Evolutionary conservation across 2,888 invertebrate genomes (phyloP), one percentile per base, ranked within the genome.

Genomic region (Drosophila prolongata): DNA sequence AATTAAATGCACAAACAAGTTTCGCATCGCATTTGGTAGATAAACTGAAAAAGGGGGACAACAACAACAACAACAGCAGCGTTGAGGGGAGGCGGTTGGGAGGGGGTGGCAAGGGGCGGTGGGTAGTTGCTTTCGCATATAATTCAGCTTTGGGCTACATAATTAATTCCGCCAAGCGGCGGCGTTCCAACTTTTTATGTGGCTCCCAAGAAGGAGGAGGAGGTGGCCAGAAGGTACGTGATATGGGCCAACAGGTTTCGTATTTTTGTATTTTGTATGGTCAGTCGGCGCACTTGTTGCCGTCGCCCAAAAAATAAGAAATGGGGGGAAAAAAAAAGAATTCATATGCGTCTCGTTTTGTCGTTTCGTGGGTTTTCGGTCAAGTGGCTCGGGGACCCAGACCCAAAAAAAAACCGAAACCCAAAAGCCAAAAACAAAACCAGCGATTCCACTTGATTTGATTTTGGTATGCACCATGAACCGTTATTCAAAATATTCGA

Each of bases 111-210:
- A 59, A 35, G 47, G 34, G 56, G 70, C 30, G 60, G 57, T 62
- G 55, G 57, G 73, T 79, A 44, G 68, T 72, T 80, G 85, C 87
- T 84, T 83, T 89, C 85, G 85, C 85, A 89, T 89, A 89, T 89
- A 89, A 89, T 89, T 89, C 79, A 89, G 89, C 86, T 86, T 78
- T 86, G 88, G 86, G 86, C 89, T 81, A 89, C 89, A 89, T 86
- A 89, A 86, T 86, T 86, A 86, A 86, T 86, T 86, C 89, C 88
- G 86, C 79, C 89, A 87, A 55, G 71, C 52, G 27, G 53, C 64
- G 27, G 56, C 52, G 85, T 78, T 80, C 80, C 73, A 83, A 37
- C 77, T 54, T 86, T 80, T 86, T 79, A 85, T 73, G 67, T 72
- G 62, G 49, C 34, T 35, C 49, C 49, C 49, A 49, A 49, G 35